phyloP scores from a whole-genome alignment of 2,113 vertebrate species.

The Gavia stellata region DNA sequence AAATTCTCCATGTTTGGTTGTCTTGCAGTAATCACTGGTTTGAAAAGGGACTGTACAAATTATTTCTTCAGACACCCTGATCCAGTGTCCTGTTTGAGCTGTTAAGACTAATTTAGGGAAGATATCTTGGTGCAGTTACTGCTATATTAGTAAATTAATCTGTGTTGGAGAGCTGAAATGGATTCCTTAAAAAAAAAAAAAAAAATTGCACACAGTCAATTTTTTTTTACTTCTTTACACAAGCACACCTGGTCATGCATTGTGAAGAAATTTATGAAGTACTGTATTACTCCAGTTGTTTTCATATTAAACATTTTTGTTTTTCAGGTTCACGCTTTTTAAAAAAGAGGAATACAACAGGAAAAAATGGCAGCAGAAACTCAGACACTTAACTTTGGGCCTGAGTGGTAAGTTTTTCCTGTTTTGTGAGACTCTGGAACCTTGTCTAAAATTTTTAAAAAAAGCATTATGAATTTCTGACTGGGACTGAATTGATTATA shows the following conservation, averaged over 20 bases:
- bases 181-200: neutral
- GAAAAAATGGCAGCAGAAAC: slow-evolving; percentile 93
- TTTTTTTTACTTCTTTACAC: neutral
- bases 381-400: slow-evolving; percentile 99
- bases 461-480: neutral
- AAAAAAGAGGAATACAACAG: slow-evolving; percentile 72
- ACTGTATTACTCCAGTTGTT: neutral
- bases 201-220: fast-evolving
- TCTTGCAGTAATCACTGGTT: neutral
- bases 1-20: neutral
- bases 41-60: neutral
- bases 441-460: neutral
- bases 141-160: neutral
- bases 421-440: neutral
- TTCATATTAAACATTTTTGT: slow-evolving; percentile 7
- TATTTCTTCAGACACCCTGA: neutral
- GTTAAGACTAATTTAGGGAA: neutral
- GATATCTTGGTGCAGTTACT: neutral
- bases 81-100: neutral
- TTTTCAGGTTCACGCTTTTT: slow-evolving; percentile 75
- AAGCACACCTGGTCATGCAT: neutral
- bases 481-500: neutral
- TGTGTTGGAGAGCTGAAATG: neutral
- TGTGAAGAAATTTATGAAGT: neutral
- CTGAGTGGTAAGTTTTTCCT: slow-evolving; percentile 90